Base-by-base conservation (phyloP, 2,888 invertebrate genomes). In the Odontothrips loti region DNA sequence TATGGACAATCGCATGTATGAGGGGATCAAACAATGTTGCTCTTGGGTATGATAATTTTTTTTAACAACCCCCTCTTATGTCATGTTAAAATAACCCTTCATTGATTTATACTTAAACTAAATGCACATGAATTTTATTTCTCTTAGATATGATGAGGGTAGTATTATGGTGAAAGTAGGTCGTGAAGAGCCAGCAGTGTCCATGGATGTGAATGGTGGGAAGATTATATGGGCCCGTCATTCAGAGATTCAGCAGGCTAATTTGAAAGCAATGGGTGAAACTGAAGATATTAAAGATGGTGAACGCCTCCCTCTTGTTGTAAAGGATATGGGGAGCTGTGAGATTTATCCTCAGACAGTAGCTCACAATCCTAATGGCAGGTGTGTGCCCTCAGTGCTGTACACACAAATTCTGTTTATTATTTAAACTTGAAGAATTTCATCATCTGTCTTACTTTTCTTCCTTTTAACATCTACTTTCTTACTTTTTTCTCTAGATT, bases 181-280 rank as follows among this genome's bases (percentile, higher is more conserved):
- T 0, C 91, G 99, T 75, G 99, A 99, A 87, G 99, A 99, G 87
- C 99, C 99, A 0, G 99, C 99, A 0, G 97, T 98, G 86, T 98
- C 98, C 0, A 99, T 99, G 99, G 99, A 99, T 87, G 94, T 95
- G 0, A 94, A 94, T 85, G 99, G 99, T 47, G 98, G 99, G 10
- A 99, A 99, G 89, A 98, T 99, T 82, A 95, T 99, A 82, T 99
- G 98, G 98, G 99, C 99, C 0, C 94, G 95, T 86, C 99, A 99
- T 88, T 97, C 97, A 0, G 99, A 99, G 89, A 93, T 99, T 87
- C 99, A 99, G 87, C 99, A 99, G 87, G 96, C 96, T 10, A 97
- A 97, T 88, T 88, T 97, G 83, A 97, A 97, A 87, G 94, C 96
- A 0, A 87, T 95, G 80, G 92, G 93, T 1, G 95, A 95, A 88